Evolutionary conservation across 2,113 vertebrate species (phyloP).

Genomic region (Microtus richardsoni): DNA sequence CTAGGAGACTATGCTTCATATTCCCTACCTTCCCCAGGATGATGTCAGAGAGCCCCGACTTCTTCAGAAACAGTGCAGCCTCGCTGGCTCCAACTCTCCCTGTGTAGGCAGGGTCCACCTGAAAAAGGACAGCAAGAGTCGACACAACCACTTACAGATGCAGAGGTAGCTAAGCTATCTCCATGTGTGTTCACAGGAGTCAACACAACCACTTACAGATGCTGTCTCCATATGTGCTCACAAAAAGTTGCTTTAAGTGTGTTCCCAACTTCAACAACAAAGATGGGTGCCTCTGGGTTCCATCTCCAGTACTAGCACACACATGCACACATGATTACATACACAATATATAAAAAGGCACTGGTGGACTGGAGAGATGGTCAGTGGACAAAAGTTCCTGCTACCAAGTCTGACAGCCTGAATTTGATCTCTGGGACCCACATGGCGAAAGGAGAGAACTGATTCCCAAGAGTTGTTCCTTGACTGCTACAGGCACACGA

Average conservation of each 20-base stretch:
- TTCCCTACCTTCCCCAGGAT: constrained; percentile 95
- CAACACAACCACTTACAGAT: too few species aligned
- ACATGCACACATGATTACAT: neutral
- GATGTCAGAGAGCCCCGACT: constrained; percentile 94
- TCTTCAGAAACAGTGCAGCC: constrained; percentile 97
- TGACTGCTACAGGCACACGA: neutral
- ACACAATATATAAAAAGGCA: neutral
- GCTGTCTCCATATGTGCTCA: too few species aligned
- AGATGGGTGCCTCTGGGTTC: neutral
- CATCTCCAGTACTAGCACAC: neutral
- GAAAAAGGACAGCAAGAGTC: neutral
- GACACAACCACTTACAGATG: neutral
- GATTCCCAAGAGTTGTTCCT: neutral
- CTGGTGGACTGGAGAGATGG: neutral
- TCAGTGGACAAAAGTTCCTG: neutral
- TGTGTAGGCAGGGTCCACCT: constrained; percentile 96
- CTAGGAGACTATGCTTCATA: neutral
- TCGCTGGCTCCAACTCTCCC: constrained; percentile 96
- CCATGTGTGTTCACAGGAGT: neutral
- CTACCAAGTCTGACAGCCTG: neutral
- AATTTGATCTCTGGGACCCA: neutral
- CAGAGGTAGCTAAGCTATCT: neutral
- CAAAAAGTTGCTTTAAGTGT: too few species aligned
- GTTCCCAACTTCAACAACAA: too few species aligned
- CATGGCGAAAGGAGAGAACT: neutral